Evolutionary conservation across 2,888 invertebrate species (phyloP), one percentile per base, ranked within the genome.

Genomic region (Coronaproctus castanopsis): DNA sequence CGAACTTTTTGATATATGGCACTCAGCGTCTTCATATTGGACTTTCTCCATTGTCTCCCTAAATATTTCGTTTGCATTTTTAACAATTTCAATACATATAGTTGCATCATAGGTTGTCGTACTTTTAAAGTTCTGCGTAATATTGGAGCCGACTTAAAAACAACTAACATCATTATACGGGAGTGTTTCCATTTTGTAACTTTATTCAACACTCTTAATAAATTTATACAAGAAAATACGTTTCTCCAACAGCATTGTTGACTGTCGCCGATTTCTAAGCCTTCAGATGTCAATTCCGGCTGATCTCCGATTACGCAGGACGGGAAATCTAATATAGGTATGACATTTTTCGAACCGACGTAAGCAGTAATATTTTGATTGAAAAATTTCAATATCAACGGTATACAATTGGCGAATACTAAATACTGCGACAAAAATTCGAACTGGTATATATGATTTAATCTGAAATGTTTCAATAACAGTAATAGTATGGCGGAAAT

Each of bases 21-120:
- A 71, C 96, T 96, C 75, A 99, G 92, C 1, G 95, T 95, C 73
- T 96, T 97, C 96, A 99, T 98, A 71, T 99, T 98, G 1, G 91
- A 88, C 73, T 97, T 97, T 55, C 98, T 80, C 98, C 98, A 99
- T 70, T 98, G 97, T 14, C 98, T 78, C 0, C 98, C 98, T 67
- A 99, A 79, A 75, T 97, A 98, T 70, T 97, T 95, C 1, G 97
- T 96, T 76, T 99, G 98, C 93, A 98, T 96, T 76, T 99, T 99
- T 18, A 99, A 76, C 61, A 99, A 76, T 73, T 99, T 99, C 63
- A 99, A 76, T 10, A 96, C 91, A 73, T 98, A 99, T 66, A 98
- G 77, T 74, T 99, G 98, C 81, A 97, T 89, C 80, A 98, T 85
- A 3, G 93, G 90, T 71, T 96, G 91, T 57, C 89, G 80, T 2